A percentile compares a stretch with the other conserved stretches of the same genome.
These are phyloP conservation scores for Sparidentex hasta DNA, from an alignment of 2,797 vertebrate species.

Conservation along the genomic window DNA sequence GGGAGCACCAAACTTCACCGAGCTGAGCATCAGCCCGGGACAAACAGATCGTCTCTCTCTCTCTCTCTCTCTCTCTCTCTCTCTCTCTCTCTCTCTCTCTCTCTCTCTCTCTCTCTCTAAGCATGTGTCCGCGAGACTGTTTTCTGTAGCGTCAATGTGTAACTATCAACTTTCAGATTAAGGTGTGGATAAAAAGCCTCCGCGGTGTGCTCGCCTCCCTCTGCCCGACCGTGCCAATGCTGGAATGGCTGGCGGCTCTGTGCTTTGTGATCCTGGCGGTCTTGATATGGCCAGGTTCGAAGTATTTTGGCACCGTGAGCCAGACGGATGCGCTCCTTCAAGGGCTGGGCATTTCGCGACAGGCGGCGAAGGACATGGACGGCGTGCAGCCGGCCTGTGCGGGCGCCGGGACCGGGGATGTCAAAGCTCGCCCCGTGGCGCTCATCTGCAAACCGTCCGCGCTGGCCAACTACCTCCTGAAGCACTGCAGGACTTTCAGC, in stretches of 20 bases:
- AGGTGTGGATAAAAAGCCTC: conserved; percentile 8
- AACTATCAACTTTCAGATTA: conserved; percentile 1
- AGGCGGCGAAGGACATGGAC: conserved; percentile 34
- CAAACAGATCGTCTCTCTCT: neutral
- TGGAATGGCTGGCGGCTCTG: conserved; percentile 79
- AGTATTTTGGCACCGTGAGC: conserved; percentile 68
- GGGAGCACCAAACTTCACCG: conserved; percentile 33
- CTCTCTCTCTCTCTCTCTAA: neutral
- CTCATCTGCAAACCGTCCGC: conserved; percentile 89
- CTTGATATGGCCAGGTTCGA: conserved; percentile 78
- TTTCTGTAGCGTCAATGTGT: neutral
- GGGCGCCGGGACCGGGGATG: conserved; percentile 27
- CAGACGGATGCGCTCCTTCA: conserved; percentile 47
- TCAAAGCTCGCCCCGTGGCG: conserved; percentile 56
- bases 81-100: neutral
- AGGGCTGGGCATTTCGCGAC: conserved; percentile 58
- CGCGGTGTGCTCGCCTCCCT: conserved; percentile 3
- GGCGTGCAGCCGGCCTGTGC: conserved; percentile 17
- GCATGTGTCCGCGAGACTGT: neutral
- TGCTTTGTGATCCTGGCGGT: conserved; percentile 81
- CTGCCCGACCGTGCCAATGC: conserved; percentile 78
- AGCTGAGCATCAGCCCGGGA: neutral
- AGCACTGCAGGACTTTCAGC: conserved; percentile 84
- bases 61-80: neutral
- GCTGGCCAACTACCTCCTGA: conserved; percentile 87